phyloP scores from a whole-genome alignment of 2,888 invertebrate species.

The Drosophila meridiana region DNA sequence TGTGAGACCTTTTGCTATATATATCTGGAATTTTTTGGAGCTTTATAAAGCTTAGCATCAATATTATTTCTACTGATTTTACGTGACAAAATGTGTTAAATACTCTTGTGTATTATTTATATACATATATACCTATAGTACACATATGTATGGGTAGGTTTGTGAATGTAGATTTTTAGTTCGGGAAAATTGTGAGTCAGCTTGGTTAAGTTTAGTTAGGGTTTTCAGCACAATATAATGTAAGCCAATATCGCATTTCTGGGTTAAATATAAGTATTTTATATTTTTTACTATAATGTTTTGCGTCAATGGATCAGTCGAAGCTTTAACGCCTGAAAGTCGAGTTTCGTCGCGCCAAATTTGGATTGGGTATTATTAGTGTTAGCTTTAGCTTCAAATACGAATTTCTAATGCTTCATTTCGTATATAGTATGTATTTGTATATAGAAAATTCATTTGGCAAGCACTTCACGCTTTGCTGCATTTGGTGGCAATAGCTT shows the following conservation, averaged over 20 bases:
- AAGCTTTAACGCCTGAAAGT: constrained; percentile 31
- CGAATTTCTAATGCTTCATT: constrained; percentile 49
- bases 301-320: constrained; percentile 47
- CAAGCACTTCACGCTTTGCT: constrained; percentile 82
- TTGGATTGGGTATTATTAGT: constrained; percentile 23
- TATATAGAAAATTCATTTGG: constrained; percentile 74
- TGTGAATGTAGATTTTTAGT: not conserved
- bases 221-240: constrained; percentile 19
- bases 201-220: constrained; percentile 6
- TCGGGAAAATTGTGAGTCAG: not conserved
- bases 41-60: not conserved
- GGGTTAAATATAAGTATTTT: constrained; percentile 17
- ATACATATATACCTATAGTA: too few species aligned
- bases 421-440: constrained; percentile 17
- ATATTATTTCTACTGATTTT: constrained; percentile 5
- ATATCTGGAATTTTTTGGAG: not conserved
- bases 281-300: not conserved
- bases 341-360: constrained; percentile 40
- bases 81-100: constrained; percentile 29
- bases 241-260: constrained; percentile 28
- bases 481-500: constrained; percentile 67
- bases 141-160: not conserved
- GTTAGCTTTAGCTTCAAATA: constrained; percentile 9
- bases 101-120: not conserved
- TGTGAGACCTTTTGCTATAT: not conserved